phyloP scores from a whole-genome alignment of 2,113 vertebrate species.

The Amia ocellicauda region DNA sequence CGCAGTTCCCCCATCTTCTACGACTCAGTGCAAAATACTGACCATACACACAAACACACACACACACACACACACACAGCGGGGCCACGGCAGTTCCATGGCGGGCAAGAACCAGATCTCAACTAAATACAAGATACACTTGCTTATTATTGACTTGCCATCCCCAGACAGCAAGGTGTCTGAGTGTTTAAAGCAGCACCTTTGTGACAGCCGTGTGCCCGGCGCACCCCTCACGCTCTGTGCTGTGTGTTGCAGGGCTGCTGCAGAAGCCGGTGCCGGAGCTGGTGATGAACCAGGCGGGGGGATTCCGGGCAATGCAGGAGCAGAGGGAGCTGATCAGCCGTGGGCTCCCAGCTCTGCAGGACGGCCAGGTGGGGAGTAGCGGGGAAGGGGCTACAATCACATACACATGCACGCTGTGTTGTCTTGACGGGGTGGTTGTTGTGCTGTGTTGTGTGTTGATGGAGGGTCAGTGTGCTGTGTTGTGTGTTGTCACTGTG shows the following conservation, averaged over 20 bases:
- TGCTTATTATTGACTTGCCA: too few species aligned
- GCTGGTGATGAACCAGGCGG: conserved; percentile 74
- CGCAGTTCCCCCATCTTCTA: too few species aligned
- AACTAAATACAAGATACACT: too few species aligned
- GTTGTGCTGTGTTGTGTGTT: background rate
- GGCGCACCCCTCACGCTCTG: too few species aligned
- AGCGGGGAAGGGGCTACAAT: conserved; percentile 24
- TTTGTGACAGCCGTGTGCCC: too few species aligned
- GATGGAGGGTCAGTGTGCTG: conserved; percentile 6
- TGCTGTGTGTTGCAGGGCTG: conserved; percentile 46
- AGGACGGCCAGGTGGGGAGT: conserved; percentile 65
- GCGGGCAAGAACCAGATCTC: too few species aligned
- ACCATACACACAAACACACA: too few species aligned
- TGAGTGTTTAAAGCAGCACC: too few species aligned
- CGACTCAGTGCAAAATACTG: too few species aligned
- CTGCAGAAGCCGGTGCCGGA: conserved; percentile 69
- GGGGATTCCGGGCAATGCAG: conserved; percentile 71
- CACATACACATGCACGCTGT: background rate
- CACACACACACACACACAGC: too few species aligned
- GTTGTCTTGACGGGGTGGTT: background rate
- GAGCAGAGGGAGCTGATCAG: conserved; percentile 74
- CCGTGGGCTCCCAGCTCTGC: conserved; percentile 57
- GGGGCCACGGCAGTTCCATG: too few species aligned
- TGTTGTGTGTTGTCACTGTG: background rate
- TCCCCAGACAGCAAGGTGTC: too few species aligned